These are phyloP conservation scores for Hippasteria phrygiana DNA, from an alignment of 53 echinoderm and acorn worm genomes.

Conservation along the genomic window DNA sequence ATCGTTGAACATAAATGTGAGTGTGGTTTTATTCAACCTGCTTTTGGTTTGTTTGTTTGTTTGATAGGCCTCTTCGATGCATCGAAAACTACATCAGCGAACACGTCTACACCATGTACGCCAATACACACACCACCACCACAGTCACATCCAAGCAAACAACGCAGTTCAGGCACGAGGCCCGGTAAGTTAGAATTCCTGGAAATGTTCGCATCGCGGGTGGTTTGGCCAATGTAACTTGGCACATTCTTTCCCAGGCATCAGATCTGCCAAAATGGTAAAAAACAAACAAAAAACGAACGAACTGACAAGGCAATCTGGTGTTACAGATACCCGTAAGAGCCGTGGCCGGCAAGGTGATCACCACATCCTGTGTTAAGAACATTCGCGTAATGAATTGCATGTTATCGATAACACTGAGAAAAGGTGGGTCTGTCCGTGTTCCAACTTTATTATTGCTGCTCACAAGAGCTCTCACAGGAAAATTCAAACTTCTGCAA, in stretches of 20 bases:
- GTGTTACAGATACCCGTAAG: too few species aligned
- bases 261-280: not conserved
- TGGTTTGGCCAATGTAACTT: too few species aligned
- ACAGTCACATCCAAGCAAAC: conserved; percentile 85
- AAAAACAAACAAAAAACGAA: too few species aligned
- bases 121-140: conserved; percentile 95
- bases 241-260: not conserved
- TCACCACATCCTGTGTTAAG: too few species aligned
- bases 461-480: too few species aligned
- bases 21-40: not conserved
- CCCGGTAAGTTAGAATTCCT: conserved; percentile 63
- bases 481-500: not conserved
- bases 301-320: too few species aligned
- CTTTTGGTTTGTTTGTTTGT: conserved; percentile 8
- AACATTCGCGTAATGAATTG: too few species aligned
- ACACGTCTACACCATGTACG: conserved; percentile 82
- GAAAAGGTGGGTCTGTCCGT: too few species aligned
- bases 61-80: conserved; percentile 85
- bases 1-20: not conserved
- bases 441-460: too few species aligned
- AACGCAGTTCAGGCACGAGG: conserved; percentile 85
- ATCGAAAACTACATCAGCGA: conserved; percentile 92
- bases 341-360: too few species aligned
- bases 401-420: too few species aligned
- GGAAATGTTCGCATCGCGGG: not conserved